These are phyloP conservation scores for Tiphia femorata DNA, from an alignment of 2,888 invertebrate genomes.

Conservation along the genomic window DNA sequence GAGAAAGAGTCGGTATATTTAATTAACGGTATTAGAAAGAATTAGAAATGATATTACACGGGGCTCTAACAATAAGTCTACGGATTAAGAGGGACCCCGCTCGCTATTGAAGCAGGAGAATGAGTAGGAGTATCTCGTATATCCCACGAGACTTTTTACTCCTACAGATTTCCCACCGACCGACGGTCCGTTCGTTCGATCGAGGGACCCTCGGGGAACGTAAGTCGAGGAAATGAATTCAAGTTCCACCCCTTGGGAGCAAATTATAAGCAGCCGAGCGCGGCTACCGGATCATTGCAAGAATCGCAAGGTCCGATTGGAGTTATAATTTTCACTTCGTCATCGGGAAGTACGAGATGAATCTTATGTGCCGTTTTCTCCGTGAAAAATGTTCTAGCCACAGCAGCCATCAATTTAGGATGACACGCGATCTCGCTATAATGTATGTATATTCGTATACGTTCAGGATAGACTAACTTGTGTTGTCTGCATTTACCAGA, in stretches of 20 bases:
- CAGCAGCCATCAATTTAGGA: too few species aligned
- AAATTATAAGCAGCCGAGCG: slow-evolving; percentile 34
- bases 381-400: too few species aligned
- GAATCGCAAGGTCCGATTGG: neutral
- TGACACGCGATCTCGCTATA: too few species aligned
- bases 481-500: too few species aligned
- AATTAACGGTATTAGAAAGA: slow-evolving; percentile 40
- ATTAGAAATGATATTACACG: slow-evolving; percentile 32
- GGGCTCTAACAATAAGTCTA: slow-evolving; percentile 12
- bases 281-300: slow-evolving; percentile 1
- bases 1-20: too few species aligned
- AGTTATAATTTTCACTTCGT: neutral
- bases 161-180: slow-evolving; percentile 41
- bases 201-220: slow-evolving; percentile 22
- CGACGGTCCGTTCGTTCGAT: slow-evolving; percentile 11
- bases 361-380: too few species aligned
- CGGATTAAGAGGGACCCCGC: slow-evolving; percentile 26
- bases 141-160: slow-evolving; percentile 43
- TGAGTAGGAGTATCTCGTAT: slow-evolving; percentile 18
- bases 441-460: too few species aligned
- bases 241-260: slow-evolving; percentile 29
- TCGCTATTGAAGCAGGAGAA: neutral
- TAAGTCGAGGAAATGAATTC: slow-evolving; percentile 41
- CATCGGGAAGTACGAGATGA: too few species aligned
- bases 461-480: too few species aligned